Percentiles rank a stretch among this genome's conserved stretches.
Conservation (phyloP, 2,797 vertebrate genomes). For the Acanthurus lineatus region DNA sequence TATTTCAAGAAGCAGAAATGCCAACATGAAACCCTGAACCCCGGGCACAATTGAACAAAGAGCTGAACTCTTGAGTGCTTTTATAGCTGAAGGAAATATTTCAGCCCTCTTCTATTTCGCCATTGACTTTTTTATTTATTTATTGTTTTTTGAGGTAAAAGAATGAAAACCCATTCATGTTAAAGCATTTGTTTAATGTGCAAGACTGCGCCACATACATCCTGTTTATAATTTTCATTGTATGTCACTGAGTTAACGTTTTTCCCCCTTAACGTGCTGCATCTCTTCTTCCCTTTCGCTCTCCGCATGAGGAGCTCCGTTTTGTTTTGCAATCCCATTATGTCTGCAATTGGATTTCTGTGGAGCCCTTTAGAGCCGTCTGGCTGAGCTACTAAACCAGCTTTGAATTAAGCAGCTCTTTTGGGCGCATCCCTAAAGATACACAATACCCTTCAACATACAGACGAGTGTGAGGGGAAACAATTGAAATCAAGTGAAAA, state of each 20-base stretch:
- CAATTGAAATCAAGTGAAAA: slow-evolving; percentile 1
- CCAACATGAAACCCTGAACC: slow-evolving; percentile 60
- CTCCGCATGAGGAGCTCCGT: slow-evolving; percentile 60
- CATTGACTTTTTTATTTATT: slow-evolving; percentile 37
- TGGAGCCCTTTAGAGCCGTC: slow-evolving; percentile 83
- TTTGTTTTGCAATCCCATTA: slow-evolving; percentile 85
- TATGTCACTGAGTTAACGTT: slow-evolving; percentile 27
- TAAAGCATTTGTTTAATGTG: slow-evolving; percentile 28
- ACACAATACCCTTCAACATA: slow-evolving; percentile 64
- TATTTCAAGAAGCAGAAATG: slow-evolving; percentile 72
- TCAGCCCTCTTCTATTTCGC: slow-evolving; percentile 44
- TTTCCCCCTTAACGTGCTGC: slow-evolving; percentile 23
- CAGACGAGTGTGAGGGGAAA: slow-evolving; percentile 31
- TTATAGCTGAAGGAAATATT: slow-evolving; percentile 77
- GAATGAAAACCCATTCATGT: slow-evolving; percentile 35
- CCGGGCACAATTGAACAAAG: slow-evolving; percentile 73
- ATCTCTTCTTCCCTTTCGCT: slow-evolving; percentile 50
- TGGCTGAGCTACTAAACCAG: slow-evolving; percentile 86
- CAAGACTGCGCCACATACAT: not conserved
- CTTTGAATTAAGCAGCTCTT: slow-evolving; percentile 86
- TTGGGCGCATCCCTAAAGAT: slow-evolving; percentile 69
- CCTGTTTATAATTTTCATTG: slow-evolving; percentile 9
- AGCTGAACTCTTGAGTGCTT: slow-evolving; percentile 72
- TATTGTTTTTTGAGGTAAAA: slow-evolving; percentile 46
- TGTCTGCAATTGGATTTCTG: slow-evolving; percentile 85